Base-by-base conservation (phyloP, 1,140 invertebrate genomes). In the Pissodes strobi region DNA sequence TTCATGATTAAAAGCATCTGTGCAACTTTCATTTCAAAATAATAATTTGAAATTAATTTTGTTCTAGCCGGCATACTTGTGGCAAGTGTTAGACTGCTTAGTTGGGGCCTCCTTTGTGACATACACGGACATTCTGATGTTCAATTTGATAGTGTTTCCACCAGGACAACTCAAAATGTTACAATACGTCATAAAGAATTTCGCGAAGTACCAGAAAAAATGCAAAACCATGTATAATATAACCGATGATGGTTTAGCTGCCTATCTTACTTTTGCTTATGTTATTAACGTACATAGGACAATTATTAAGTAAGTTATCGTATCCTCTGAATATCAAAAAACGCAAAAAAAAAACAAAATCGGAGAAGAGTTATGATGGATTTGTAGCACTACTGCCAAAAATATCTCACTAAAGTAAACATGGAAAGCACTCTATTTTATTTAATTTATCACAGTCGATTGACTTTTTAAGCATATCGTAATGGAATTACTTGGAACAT, bases 91-190 rank as follows among this genome's bases (percentile, higher is more conserved):
- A 27, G 57, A 61, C 17, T 38, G 51, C 2, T 25, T 21, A 4
- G 39, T 66, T 2, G 64, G 64, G 19, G 64, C 64, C 19, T 66
- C 57, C 21, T 66, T 61, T 59, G 49, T 66, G 0, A 62, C 41
- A 5, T 56, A 61, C 27, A 61, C 64, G 2, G 64, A 66, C 30
- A 49, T 61, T 17, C 61, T 61, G 0, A 48, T 37, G 15, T 66
- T 61, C 17, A 46, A 48, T 12, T 12, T 66, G 9, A 66, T 66
- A 27, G 52, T 57, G 27, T 66, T 55, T 30, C 64, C 64, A 12
- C 17, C 41, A 10, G 64, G 64, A 12, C 64, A 66, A 30, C 45
- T 61, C 8, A 34, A 23, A 27, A 66, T 66, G 2, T n/a, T 66
- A 10, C 30, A 49, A 1, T 37, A 66, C 41, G 19, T 66, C 19